A percentile compares a stretch with the other conserved stretches of the same genome.
Evolutionary conservation across 30 jellyfish, hydroid and myxozoan species (phyloP).

Genomic region (Turritopsis rubra): DNA sequence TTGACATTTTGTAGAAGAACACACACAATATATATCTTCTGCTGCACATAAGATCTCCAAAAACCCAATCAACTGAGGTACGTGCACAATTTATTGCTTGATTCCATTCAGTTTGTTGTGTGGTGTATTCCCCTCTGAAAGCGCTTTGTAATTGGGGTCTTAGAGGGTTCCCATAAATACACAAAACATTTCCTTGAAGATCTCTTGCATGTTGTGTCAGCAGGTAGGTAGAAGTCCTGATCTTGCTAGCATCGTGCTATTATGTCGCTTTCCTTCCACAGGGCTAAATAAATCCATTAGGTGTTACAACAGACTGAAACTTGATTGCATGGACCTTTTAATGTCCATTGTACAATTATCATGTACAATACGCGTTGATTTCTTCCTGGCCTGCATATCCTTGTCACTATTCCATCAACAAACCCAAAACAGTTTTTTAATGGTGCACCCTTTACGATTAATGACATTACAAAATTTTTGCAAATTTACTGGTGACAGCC

Average conservation of each 20-base stretch:
- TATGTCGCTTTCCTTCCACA: constrained; percentile 2
- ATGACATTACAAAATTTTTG: too few relatives aligned
- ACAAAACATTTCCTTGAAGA: background rate
- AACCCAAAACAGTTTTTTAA: background rate
- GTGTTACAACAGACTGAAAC: constrained; percentile 4
- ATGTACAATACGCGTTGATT: too few relatives aligned
- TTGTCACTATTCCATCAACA: background rate
- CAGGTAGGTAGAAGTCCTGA: too few relatives aligned
- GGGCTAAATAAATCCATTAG: constrained; percentile 8
- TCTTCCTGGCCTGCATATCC: background rate
- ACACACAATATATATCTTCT: too few relatives aligned
- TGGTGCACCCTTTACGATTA: constrained; percentile 1
- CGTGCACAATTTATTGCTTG: background rate
- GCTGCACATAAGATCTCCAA: constrained; percentile 6
- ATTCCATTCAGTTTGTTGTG: background rate
- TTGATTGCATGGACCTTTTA: too few relatives aligned
- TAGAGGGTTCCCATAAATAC: constrained; percentile 7
- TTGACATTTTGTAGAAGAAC: too few relatives aligned
- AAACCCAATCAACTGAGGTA: background rate
- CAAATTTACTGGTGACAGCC: constrained; percentile 1
- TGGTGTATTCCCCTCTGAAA: background rate
- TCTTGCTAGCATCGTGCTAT: too few relatives aligned
- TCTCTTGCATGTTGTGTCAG: background rate
- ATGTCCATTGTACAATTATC: background rate
- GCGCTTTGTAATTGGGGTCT: background rate